Percentiles rank a stretch among this genome's conserved stretches.
These are phyloP conservation scores for Brenthis daphne DNA, from an alignment of 2,888 invertebrate genomes.

Conservation along the genomic window DNA sequence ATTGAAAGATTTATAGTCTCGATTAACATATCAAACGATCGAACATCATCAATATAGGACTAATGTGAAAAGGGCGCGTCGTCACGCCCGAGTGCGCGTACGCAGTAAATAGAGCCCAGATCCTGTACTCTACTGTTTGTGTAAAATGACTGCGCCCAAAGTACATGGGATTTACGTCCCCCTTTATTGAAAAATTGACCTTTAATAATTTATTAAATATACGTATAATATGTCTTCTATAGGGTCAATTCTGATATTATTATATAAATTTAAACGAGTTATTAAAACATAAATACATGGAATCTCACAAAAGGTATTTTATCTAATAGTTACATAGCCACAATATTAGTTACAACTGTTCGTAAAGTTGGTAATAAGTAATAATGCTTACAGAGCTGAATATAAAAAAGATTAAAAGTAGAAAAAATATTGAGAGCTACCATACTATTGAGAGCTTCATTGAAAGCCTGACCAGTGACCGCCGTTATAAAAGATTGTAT, in stretches of 20 bases:
- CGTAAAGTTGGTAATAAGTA: too few relatives aligned
- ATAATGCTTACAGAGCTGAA: too few relatives aligned
- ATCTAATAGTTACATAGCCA: too few relatives aligned
- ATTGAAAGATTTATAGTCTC: constrained; percentile 21
- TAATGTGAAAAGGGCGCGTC: constrained; percentile 53
- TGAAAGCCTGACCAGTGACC: too few relatives aligned
- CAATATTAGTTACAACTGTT: too few relatives aligned
- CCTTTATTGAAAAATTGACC: constrained; percentile 6
- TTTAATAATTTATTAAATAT: not conserved
- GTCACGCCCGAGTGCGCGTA: constrained; percentile 66
- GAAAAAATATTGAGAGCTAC: too few relatives aligned
- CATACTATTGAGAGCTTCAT: too few relatives aligned
- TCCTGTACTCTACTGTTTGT: constrained; percentile 60
- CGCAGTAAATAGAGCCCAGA: constrained; percentile 79
- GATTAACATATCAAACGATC: constrained; percentile 33
- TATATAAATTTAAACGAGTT: not conserved
- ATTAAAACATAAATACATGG: not conserved
- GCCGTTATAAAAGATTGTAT: too few relatives aligned
- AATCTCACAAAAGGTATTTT: not conserved
- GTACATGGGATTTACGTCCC: constrained; percentile 29
- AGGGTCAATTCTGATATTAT: too few relatives aligned
- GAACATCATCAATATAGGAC: constrained; percentile 30
- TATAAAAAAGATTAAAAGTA: too few relatives aligned
- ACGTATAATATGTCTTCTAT: too few relatives aligned
- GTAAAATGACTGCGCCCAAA: constrained; percentile 64